Conservation (phyloP, 2,888 invertebrate species). For the Caenorhabditis auriculariae region DNA sequence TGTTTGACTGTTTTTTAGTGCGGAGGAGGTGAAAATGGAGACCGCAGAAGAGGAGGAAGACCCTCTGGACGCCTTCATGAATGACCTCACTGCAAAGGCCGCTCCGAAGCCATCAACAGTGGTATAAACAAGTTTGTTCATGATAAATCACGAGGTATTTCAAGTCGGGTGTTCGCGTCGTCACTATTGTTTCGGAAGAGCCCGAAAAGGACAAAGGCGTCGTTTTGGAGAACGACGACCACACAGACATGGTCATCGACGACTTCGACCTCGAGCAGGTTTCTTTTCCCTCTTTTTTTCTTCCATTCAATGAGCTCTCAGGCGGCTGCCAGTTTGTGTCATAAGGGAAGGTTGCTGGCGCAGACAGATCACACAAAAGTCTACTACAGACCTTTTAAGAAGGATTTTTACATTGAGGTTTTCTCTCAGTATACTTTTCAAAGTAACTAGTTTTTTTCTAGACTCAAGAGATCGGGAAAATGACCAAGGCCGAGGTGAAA, state of each 20-base stretch:
- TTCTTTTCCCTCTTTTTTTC: neutral
- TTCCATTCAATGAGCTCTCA: slow-evolving; percentile 53
- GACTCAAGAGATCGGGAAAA: slow-evolving; percentile 84
- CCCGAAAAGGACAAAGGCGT: slow-evolving; percentile 76
- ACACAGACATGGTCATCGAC: slow-evolving; percentile 73
- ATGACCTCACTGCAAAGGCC: slow-evolving; percentile 60
- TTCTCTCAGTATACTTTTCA: neutral
- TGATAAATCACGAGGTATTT: neutral
- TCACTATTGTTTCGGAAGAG: slow-evolving; percentile 24
- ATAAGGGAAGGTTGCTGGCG: slow-evolving; percentile 70
- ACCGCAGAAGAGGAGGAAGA: slow-evolving; percentile 76
- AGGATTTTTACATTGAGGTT: slow-evolving; percentile 90
- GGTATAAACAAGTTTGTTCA: neutral
- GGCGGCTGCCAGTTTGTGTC: slow-evolving; percentile 55
- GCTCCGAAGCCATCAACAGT: slow-evolving; percentile 6
- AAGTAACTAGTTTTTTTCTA: slow-evolving; percentile 63
- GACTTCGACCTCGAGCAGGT: slow-evolving; percentile 58
- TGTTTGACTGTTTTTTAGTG: neutral
- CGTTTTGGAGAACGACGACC: slow-evolving; percentile 97
- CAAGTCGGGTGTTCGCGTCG: slow-evolving; percentile 9
- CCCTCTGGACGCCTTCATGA: slow-evolving; percentile 96
- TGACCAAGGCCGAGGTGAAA: slow-evolving; percentile 76
- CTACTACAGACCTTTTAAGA: slow-evolving; percentile 84
- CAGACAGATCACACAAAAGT: slow-evolving; percentile 85
- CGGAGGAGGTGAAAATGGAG: slow-evolving; percentile 14